phyloP scores from a whole-genome alignment of 1,140 invertebrate genomes.

The Limonius californicus region DNA sequence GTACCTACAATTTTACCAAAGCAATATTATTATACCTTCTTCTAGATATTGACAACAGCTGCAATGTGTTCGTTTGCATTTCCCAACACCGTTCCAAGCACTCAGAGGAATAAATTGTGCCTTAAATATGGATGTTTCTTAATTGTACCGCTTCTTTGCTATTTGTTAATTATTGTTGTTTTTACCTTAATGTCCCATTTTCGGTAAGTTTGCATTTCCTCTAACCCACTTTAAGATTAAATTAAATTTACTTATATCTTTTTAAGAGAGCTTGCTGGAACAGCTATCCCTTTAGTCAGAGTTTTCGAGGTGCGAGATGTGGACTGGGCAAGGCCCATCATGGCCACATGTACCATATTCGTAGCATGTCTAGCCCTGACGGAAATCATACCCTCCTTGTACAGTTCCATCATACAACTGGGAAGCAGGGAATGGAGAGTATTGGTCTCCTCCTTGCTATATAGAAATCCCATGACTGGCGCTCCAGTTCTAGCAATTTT shows the following conservation, averaged over 20 bases:
- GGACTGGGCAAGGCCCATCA: conserved; percentile 57
- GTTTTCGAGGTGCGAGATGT: conserved; percentile 58
- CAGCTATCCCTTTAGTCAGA: conserved; percentile 58
- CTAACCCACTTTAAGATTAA: too few relatives aligned
- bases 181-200: conserved; percentile 47
- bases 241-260: too few relatives aligned
- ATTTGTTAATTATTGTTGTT: conserved; percentile 40
- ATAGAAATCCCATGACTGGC: conserved; percentile 60
- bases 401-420: conserved; percentile 54
- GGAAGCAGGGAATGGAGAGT: conserved; percentile 63
- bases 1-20: conserved; percentile 1
- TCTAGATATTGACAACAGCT: conserved; percentile 45
- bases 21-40: conserved; percentile 11
- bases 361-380: conserved; percentile 57
- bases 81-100: conserved; percentile 41
- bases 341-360: conserved; percentile 58
- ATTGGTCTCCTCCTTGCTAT: conserved; percentile 59
- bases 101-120: conserved; percentile 31
- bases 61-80: conserved; percentile 46
- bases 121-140: conserved; percentile 37
- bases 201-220: conserved; percentile 40
- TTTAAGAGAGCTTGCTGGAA: conserved; percentile 43
- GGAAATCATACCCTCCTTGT: conserved; percentile 59
- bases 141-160: conserved; percentile 41
- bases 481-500: conserved; percentile 64